Evolutionary conservation across 2,113 vertebrate genomes (phyloP).

Genomic region (Plectropomus leopardus): DNA sequence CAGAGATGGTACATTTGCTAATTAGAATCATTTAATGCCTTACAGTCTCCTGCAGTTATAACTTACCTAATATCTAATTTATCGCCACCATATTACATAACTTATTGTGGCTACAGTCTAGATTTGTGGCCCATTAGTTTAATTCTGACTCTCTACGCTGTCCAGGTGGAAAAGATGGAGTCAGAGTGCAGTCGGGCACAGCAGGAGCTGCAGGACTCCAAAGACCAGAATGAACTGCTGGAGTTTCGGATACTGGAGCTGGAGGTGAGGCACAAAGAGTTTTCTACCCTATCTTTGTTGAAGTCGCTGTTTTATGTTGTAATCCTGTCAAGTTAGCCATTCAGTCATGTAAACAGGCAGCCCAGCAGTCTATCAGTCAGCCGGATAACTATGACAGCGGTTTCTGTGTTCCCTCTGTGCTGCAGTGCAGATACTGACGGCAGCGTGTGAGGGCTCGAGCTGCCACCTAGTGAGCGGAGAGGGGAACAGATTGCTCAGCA

Average conservation of each 20-base stretch:
- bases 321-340: neutral
- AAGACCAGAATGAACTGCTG: conserved; percentile 97
- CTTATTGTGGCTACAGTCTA: neutral
- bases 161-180: conserved; percentile 94
- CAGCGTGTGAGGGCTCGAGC: neutral
- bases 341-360: neutral
- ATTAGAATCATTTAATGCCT: neutral
- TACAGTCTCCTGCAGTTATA: neutral
- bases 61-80: neutral
- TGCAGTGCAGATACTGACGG: conserved; percentile 18
- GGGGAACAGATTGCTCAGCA: neutral
- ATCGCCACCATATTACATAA: neutral
- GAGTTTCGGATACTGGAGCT: conserved; percentile 98
- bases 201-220: conserved; percentile 96
- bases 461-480: conserved; percentile 47
- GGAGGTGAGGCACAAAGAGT: conserved; percentile 84
- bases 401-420: conserved; percentile 31
- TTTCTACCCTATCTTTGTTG: neutral
- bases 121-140: neutral
- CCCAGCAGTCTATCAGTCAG: conserved; percentile 13
- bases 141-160: neutral
- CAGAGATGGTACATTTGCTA: neutral
- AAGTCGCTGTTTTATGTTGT: neutral
- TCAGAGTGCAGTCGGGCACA: conserved; percentile 89
- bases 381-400: neutral